phyloP scores from a whole-genome alignment of 1,140 invertebrate species.

The Bombus pascuorum region DNA sequence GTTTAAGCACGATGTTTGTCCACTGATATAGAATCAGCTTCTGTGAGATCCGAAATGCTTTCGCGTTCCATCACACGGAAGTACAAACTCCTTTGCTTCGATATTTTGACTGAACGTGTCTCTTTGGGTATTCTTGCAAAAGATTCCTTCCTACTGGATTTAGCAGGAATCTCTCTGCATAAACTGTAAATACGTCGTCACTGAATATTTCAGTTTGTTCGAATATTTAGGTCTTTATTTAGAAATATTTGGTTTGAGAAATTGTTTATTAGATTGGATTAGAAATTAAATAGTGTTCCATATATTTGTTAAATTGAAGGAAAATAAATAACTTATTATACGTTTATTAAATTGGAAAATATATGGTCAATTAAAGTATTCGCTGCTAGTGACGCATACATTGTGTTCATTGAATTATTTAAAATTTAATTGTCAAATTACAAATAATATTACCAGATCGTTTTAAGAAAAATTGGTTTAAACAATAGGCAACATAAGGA shows the following conservation, averaged over 20 bases:
- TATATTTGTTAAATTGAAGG: not conserved
- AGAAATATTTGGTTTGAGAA: not conserved
- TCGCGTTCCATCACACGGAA: slow-evolving; percentile 42
- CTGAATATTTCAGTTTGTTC: not conserved
- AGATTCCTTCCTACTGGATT: slow-evolving; percentile 5
- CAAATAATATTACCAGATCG: too few species aligned
- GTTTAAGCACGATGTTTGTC: slow-evolving; percentile 60
- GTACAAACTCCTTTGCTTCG: slow-evolving; percentile 23
- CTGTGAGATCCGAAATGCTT: slow-evolving; percentile 36
- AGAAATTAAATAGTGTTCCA: not conserved
- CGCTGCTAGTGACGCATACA: not conserved
- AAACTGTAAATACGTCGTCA: not conserved
- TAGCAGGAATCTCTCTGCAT: too few species aligned
- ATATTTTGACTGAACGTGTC: slow-evolving; percentile 33
- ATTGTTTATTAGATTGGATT: not conserved
- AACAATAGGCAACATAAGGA: too few species aligned
- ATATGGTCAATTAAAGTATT: too few species aligned
- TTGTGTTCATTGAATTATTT: not conserved
- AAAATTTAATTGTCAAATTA: not conserved
- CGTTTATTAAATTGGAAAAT: not conserved
- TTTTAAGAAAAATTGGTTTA: too few species aligned
- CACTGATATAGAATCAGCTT: slow-evolving; percentile 45
- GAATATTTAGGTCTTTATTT: not conserved
- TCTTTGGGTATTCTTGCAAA: not conserved
- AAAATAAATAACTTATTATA: not conserved